Percentiles rank a stretch among this genome's conserved stretches.
Conservation (phyloP, 2,113 vertebrate genomes). For the Zootoca vivipara region DNA sequence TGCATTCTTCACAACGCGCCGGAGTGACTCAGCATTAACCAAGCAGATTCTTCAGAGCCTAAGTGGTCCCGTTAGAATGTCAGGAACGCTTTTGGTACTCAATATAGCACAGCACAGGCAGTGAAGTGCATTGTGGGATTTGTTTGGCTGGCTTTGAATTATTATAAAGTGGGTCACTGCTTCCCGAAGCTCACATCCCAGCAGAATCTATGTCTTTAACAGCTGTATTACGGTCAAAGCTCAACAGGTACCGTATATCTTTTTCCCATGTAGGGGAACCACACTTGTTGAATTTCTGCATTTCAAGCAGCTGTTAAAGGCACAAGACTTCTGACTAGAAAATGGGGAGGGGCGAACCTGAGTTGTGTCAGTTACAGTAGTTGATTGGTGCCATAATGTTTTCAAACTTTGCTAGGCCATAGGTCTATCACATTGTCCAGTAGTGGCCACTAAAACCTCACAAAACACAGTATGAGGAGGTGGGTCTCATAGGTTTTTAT, state of each 20-base stretch:
- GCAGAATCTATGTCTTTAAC: background rate
- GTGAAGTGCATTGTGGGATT: conserved; percentile 1
- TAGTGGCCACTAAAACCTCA: background rate
- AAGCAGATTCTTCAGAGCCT: background rate
- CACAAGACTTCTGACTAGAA: background rate
- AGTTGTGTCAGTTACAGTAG: background rate
- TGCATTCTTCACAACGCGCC: background rate
- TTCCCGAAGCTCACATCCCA: no score
- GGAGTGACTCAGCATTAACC: conserved; percentile 11
- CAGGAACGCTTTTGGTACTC: background rate
- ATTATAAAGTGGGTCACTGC: background rate
- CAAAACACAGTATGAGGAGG: background rate
- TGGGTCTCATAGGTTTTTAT: background rate
- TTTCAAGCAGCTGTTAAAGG: background rate
- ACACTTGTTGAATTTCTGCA: background rate
- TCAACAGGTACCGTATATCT: background rate
- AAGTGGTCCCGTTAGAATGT: background rate
- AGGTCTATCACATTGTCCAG: background rate
- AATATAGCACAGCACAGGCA: background rate
- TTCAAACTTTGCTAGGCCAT: background rate
- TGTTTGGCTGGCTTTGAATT: background rate
- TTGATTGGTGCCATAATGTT: background rate
- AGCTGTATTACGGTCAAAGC: background rate
- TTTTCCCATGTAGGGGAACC: background rate
- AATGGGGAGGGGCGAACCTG: background rate